Evolutionary conservation across 1,140 invertebrate species (phyloP), one percentile per base, ranked within the genome.

Genomic region (Cotesia vestalis): DNA sequence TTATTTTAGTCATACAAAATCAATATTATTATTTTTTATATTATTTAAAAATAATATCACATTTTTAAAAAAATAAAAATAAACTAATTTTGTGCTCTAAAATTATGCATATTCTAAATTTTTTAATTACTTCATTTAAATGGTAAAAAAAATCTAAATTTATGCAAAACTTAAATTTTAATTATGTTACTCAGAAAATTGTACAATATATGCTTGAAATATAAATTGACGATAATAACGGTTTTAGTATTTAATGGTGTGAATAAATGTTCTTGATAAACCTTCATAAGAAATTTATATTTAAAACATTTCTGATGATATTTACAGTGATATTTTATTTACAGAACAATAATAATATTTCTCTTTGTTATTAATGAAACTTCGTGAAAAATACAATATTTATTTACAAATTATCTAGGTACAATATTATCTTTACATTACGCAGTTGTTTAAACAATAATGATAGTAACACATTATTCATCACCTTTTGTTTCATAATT

Each of bases 251-350:
- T 11, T 11, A 57, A 57, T 20, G 34, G 3, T 8, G 34, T 61
- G 34, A 61, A 61, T 34, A 61, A 61, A 8, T 11, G 9, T n/a
- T 38, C 12, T 6, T 11, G 11, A 40, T 64, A 6, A 38, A 40
- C 40, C 34, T 71, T 63, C 36, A 62, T 63, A 71, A 66, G 35
- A 71, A 71, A 71, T 64, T 71, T 71, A 66, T 71, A 71, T 71
- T 71, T 66, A 34, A 66, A 66, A 71, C 61, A 71, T 62, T 64
- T 38, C 64, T 57, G 64, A 71, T 46, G n/a, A 55, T 69, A 64
- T 64, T 71, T 71, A 71, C 69, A 71, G 52, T 46, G 61, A 38
- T 38, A 40, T 46, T 64, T 20, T 71, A 66, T 71, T 35, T 66
- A 71, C 69, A 71, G 63, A 71, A 71, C 62, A 64, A 61, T 71